Percentiles rank a stretch among this genome's conserved stretches.
Evolutionary conservation across 1,140 invertebrate genomes (phyloP).

Genomic region (Diploscapter pachys): DNA sequence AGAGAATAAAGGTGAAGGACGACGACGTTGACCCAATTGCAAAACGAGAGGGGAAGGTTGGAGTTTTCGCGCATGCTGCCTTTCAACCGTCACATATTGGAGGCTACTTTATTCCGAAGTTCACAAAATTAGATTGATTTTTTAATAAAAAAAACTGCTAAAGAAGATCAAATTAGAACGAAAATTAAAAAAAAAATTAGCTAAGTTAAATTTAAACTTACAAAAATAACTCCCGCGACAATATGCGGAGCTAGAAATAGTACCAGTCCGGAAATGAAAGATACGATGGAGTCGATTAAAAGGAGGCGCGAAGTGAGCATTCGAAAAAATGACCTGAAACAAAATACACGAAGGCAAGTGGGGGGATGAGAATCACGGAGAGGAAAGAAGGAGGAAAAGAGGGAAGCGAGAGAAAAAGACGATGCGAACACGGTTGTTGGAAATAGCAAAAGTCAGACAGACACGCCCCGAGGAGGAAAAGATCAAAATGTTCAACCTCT

Average conservation of each 20-base stretch:
- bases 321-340: too few relatives aligned
- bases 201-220: slow-evolving; percentile 24
- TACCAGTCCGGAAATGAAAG: slow-evolving; percentile 21
- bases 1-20: slow-evolving; percentile 3
- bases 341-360: too few relatives aligned
- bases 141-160: background rate
- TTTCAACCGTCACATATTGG: background rate
- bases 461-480: too few relatives aligned
- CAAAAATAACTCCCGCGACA: slow-evolving; percentile 49
- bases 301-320: slow-evolving; percentile 18
- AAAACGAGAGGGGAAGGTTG: slow-evolving; percentile 8
- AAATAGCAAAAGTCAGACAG: too few relatives aligned
- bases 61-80: background rate
- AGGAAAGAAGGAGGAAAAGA: too few relatives aligned
- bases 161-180: background rate
- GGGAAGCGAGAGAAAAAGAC: too few relatives aligned
- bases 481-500: too few relatives aligned
- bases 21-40: background rate
- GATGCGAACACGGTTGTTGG: too few relatives aligned
- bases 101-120: background rate
- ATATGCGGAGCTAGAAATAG: slow-evolving; percentile 40
- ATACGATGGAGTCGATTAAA: slow-evolving; percentile 20
- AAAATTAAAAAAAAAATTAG: slow-evolving; percentile 18
- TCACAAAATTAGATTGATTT: background rate
- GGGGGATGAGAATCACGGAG: too few relatives aligned